phyloP scores from a whole-genome alignment of 2,888 invertebrate species.

The Drosophila sordidula region DNA sequence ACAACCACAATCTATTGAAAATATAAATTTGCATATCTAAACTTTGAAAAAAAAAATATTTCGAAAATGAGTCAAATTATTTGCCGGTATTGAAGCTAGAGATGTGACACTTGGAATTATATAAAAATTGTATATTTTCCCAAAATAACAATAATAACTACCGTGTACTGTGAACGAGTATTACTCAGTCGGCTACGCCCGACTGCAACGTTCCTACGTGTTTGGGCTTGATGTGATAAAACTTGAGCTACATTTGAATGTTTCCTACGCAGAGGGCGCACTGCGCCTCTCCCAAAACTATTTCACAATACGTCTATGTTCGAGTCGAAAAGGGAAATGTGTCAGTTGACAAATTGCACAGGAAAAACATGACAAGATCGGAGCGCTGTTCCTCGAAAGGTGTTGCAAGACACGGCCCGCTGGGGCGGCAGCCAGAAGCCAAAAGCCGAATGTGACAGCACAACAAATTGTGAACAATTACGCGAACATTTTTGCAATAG shows the following conservation, averaged over 20 bases:
- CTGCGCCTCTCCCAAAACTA: conserved; percentile 19
- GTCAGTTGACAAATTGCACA: conserved; percentile 83
- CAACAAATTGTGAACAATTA: conserved; percentile 81
- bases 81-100: too few relatives aligned
- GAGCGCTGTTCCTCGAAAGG: conserved; percentile 62
- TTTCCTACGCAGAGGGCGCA: not conserved
- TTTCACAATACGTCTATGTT: conserved; percentile 65
- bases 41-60: too few relatives aligned
- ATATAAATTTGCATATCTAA: too few relatives aligned
- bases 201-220: too few relatives aligned
- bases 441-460: conserved; percentile 59
- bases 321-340: conserved; percentile 53
- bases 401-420: conserved; percentile 70
- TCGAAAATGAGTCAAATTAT: too few relatives aligned
- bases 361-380: conserved; percentile 84
- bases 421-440: conserved; percentile 12
- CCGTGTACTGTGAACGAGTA: too few relatives aligned
- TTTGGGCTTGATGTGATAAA: conserved; percentile 16
- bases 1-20: too few relatives aligned
- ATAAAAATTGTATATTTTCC: too few relatives aligned
- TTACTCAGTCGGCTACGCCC: too few relatives aligned
- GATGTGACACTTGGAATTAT: too few relatives aligned
- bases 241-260: conserved; percentile 26
- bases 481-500: conserved; percentile 74
- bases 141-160: too few relatives aligned